These are phyloP conservation scores for Xenopus laevis DNA, from an alignment of 2,113 vertebrate genomes.

Conservation along the genomic window DNA sequence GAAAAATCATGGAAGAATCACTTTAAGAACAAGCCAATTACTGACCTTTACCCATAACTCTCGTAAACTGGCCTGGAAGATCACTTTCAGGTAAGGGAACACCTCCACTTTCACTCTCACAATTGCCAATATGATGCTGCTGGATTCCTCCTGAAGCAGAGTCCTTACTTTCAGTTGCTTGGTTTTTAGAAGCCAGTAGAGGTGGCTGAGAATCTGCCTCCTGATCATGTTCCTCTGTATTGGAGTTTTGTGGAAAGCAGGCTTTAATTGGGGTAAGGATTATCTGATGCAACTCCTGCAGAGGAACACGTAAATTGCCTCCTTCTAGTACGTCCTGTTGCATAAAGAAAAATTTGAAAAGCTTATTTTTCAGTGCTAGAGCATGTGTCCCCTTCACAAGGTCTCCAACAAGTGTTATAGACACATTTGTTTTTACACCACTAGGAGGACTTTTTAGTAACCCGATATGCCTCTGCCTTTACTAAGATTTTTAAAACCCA, in stretches of 20 bases:
- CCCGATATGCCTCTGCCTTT: too few relatives aligned
- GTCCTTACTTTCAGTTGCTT: slow-evolving; percentile 69
- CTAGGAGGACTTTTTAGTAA: too few relatives aligned
- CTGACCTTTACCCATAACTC: slow-evolving; percentile 97
- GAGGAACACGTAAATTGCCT: slow-evolving; percentile 80
- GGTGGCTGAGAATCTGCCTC: slow-evolving; percentile 69
- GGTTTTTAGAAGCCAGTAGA: slow-evolving; percentile 70
- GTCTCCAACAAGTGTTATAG: too few relatives aligned
- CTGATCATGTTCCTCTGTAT: slow-evolving; percentile 57
- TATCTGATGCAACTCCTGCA: slow-evolving; percentile 97
- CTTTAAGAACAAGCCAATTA: not conserved
- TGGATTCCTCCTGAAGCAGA: slow-evolving; percentile 53
- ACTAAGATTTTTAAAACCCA: too few relatives aligned
- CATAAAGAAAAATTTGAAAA: not conserved
- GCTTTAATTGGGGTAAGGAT: slow-evolving; percentile 95
- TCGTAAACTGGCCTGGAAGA: slow-evolving; percentile 91
- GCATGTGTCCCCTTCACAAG: too few relatives aligned
- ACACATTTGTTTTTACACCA: too few relatives aligned
- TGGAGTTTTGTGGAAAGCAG: slow-evolving; percentile 62
- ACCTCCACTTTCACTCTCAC: slow-evolving; percentile 76
- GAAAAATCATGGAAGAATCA: too few relatives aligned
- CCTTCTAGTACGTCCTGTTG: slow-evolving; percentile 90
- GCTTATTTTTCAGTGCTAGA: too few relatives aligned
- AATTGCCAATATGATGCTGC: slow-evolving; percentile 78
- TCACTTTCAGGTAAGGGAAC: slow-evolving; percentile 82